A percentile compares a stretch with the other conserved stretches of the same genome.
phyloP scores from a whole-genome alignment of 2,797 vertebrate genomes.

The Peromyscus attwateri region DNA sequence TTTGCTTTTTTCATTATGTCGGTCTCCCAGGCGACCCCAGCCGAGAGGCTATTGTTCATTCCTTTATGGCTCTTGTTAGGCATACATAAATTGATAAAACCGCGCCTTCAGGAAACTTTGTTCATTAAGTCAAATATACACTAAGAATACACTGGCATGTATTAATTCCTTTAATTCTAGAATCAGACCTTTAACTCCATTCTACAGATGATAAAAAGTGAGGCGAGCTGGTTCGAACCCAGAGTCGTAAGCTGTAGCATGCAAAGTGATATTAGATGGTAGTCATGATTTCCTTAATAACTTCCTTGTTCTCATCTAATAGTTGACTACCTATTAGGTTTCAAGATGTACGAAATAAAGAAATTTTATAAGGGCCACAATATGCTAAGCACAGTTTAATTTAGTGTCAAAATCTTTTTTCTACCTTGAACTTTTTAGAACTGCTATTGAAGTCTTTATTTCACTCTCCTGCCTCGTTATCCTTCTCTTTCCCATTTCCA shows the following conservation, averaged over 20 bases:
- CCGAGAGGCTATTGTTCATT: background rate
- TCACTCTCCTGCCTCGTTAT: background rate
- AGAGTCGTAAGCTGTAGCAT: background rate
- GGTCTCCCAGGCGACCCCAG: background rate
- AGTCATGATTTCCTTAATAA: background rate
- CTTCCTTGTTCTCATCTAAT: background rate
- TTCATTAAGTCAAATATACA: background rate
- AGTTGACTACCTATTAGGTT: background rate
- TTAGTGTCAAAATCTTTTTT: conserved; percentile 46
- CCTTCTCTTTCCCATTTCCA: background rate
- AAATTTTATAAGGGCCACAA: background rate
- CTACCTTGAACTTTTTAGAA: conserved; percentile 21
- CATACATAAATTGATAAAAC: background rate
- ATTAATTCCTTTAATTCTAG: background rate
- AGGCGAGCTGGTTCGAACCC: conserved; percentile 23
- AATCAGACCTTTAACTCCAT: background rate
- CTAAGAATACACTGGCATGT: background rate
- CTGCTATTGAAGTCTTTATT: conserved; percentile 1
- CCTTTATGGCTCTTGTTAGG: background rate
- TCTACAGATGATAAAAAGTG: conserved; percentile 44
- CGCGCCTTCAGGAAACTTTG: background rate
- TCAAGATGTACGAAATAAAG: background rate
- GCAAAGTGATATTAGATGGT: background rate
- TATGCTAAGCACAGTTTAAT: background rate
- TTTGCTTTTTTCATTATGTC: rapidly evolving